Base-by-base conservation (phyloP, 1,140 invertebrate species). In the Zaprionus capensis region DNA sequence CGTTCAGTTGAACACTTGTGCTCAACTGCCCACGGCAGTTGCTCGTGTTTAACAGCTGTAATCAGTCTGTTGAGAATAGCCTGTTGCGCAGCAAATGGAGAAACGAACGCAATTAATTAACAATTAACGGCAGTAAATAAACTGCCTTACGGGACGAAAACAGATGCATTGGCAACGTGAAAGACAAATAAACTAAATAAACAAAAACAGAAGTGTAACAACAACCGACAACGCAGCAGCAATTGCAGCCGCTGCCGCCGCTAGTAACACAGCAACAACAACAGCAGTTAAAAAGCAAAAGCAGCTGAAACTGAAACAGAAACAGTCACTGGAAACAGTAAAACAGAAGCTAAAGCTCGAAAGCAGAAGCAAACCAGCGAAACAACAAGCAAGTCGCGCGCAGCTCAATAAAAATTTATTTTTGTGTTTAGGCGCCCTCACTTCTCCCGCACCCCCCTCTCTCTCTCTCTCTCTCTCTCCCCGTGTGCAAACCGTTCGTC, bases 361-460 rank as follows among this genome's bases (percentile, higher is more conserved):
- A 64, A 70, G 55, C 78, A 85, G 82, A 78, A 56, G 69, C 56
- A 68, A 63, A 65, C 24, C 76, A 74, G 61, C 51, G 75, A 84
- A 84, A 85, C 82, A 85, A 85, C 64, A 81, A 85, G 81, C 78
- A 77, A 73, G 58, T 77, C 75, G 75, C 81, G 78, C 64, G 69
- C 70, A 72, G 78, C 49, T 77, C 49, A 80, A 76, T 77, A 74
- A 76, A 70, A 64, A 87, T 83, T 87, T 83, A 88, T 87, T 88
- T 87, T 78, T 83, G 73, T 87, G 84, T 77, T 87, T 82, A 81
- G 64, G 46, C 49, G 34, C 56, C 62, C 53, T 36, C 65, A 58
- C 51, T 28, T 26, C 36, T 46, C 62, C 53, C 12, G 36, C 46
- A 34, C 31, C 31, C 31, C 31, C 2, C 31, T 11, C 31, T 11